phyloP scores from a whole-genome alignment of 2,888 invertebrate genomes.

The Atrina japonica region DNA sequence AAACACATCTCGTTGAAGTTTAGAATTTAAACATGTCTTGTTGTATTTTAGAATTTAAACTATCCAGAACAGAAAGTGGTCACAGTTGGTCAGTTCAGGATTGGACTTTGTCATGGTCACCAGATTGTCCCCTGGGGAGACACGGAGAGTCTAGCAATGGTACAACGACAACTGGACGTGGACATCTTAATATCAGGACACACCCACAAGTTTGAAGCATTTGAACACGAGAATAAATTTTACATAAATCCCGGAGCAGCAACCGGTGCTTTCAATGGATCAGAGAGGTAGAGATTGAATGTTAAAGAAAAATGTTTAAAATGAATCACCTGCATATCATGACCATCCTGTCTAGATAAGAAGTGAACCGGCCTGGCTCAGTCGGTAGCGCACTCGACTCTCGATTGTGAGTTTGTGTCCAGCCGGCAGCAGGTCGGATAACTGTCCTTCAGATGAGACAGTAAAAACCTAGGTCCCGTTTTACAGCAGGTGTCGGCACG shows the following conservation, averaged over 20 bases:
- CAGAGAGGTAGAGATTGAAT: slow-evolving; percentile 90
- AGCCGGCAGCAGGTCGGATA: too few species aligned
- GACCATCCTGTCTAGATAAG: neutral
- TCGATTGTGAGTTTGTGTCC: too few species aligned
- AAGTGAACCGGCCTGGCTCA: too few species aligned
- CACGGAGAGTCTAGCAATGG: slow-evolving; percentile 93
- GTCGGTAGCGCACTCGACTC: too few species aligned
- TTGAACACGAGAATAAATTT: slow-evolving; percentile 99
- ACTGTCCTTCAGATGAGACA: too few species aligned
- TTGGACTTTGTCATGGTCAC: slow-evolving; percentile 98
- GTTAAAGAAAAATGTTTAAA: neutral
- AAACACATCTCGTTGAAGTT: too few species aligned
- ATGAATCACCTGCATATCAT: neutral
- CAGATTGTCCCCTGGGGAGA: slow-evolving; percentile 92
- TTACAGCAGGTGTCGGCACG: neutral
- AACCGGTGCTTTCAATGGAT: slow-evolving; percentile 97
- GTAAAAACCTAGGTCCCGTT: neutral
- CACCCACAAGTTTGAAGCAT: slow-evolving; percentile 98
- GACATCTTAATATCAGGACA: slow-evolving; percentile 99
- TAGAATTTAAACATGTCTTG: too few species aligned
- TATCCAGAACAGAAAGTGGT: slow-evolving; percentile 98
- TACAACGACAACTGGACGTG: slow-evolving; percentile 98
- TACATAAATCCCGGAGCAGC: slow-evolving; percentile 99
- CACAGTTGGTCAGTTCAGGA: slow-evolving; percentile 98
- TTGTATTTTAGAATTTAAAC: slow-evolving; percentile 87